Percentiles rank a stretch among this genome's conserved stretches.
Evolutionary conservation across 2,888 invertebrate genomes (phyloP).

Genomic region (Synergus gifuensis): DNA sequence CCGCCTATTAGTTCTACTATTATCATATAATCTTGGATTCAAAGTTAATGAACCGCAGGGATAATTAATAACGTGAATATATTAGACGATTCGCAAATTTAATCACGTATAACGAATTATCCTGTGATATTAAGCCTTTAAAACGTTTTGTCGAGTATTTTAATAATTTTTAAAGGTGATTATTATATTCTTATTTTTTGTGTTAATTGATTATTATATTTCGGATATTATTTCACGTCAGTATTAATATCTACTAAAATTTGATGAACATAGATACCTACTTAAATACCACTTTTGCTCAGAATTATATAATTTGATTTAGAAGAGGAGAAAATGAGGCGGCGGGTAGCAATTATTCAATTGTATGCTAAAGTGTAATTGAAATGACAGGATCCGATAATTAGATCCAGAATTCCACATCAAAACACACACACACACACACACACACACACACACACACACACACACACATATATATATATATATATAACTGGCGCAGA

Average conservation of each 20-base stretch:
- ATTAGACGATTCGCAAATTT: not conserved
- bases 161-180: not conserved
- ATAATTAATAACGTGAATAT: not conserved
- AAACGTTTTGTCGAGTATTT: not conserved
- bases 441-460: no score
- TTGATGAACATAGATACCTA: not conserved
- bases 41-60: not conserved
- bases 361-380: conserved; percentile 10
- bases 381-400: conserved; percentile 50
- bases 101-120: conserved; percentile 1
- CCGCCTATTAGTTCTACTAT: not conserved
- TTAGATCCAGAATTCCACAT: conserved; percentile 45
- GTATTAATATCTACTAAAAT: not conserved
- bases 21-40: no score
- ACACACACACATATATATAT: no score
- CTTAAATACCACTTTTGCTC: not conserved
- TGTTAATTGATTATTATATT: no score
- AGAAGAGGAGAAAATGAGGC: conserved; percentile 44
- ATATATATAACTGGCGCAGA: conserved; percentile 2
- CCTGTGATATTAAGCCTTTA: not conserved
- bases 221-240: no score
- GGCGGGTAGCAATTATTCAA: conserved; percentile 31
- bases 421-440: no score
- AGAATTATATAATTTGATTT: not conserved
- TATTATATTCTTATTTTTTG: no score